Conservation (phyloP, 64 coral and sea anemone species). For the Catalaphyllia jardinei region DNA sequence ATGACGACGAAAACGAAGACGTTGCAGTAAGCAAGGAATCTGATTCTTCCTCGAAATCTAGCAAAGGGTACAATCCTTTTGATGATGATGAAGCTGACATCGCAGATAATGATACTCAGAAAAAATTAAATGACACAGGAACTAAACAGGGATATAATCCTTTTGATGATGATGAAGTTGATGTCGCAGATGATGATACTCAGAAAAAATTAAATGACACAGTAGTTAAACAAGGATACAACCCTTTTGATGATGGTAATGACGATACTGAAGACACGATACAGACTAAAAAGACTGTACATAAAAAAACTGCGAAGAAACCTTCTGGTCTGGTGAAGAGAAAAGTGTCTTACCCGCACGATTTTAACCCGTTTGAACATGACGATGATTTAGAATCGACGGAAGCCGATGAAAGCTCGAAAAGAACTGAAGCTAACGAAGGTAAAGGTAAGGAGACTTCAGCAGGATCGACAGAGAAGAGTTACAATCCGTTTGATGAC, state of each 20-base stretch:
- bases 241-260: slow-evolving; percentile 89
- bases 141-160: slow-evolving; percentile 70
- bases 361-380: slow-evolving; percentile 85
- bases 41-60: slow-evolving; percentile 21
- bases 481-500: slow-evolving; percentile 84
- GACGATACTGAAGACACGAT: slow-evolving; percentile 28
- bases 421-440: not conserved
- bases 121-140: not conserved
- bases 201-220: not conserved
- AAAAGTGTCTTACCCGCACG: slow-evolving; percentile 29
- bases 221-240: slow-evolving; percentile 42
- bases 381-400: slow-evolving; percentile 38
- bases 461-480: not conserved
- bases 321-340: not conserved
- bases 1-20: slow-evolving; percentile 47
- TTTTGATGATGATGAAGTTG: slow-evolving; percentile 56
- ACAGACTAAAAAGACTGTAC: not conserved
- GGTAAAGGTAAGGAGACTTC: not conserved
- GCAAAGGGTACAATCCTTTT: slow-evolving; percentile 84
- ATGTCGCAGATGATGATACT: not conserved
- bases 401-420: slow-evolving; percentile 11
- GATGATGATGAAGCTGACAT: slow-evolving; percentile 47
- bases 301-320: slow-evolving; percentile 14
- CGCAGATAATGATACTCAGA: slow-evolving; percentile 2
- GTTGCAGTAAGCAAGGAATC: not conserved